Base-by-base conservation (phyloP, 2,113 vertebrate genomes). In the Colius striatus region DNA sequence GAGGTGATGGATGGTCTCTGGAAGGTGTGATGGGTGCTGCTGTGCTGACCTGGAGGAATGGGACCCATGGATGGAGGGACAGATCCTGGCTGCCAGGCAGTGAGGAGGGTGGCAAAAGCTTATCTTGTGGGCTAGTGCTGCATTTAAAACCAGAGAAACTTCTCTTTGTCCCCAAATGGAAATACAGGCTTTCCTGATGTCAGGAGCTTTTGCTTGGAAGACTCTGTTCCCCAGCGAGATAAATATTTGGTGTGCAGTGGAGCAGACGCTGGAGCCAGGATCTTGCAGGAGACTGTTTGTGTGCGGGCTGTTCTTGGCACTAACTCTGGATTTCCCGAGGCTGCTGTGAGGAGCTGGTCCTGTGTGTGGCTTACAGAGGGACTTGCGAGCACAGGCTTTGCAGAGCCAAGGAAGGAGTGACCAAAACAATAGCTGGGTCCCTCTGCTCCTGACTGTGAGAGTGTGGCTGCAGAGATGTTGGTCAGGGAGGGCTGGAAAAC, bases 271-370 rank as follows among this genome's bases (percentile, higher is more conserved):
- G 94, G 86, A 96, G 96, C 95, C 94, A 92, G 89, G 88, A 94
- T 96, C 82, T 87, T 60, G 72, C 92, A 96, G 92, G 87, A 90
- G 85, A 25, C 90, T 96, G 90, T 96, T 95, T 96, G 67, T 86
- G 83, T 34, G 86, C 50, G 19, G 85, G 91, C 92, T 97, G 86
- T 95, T 97, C 95, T 84, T 97, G 95, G 96, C 75, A 10, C 90
- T 75, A 81, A 88, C 71, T 93, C 93, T 32, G 15, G 61, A 77
- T 95, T 91, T 96, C 94, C 91, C 6, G 76, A 78, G 95, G 92
- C 96, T 89, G 92, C 83, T 41, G 4, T 5, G 80, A 90, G 89
- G 73, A 93, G 89, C 92, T 84, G 94, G 81, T 95, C 73, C 68
- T 88, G 72, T 5, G 2, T 1, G 2, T 74, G 78, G 82, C 34